These are phyloP conservation scores for Andrena dorsata DNA, from an alignment of 2,888 invertebrate genomes.

Conservation along the genomic window DNA sequence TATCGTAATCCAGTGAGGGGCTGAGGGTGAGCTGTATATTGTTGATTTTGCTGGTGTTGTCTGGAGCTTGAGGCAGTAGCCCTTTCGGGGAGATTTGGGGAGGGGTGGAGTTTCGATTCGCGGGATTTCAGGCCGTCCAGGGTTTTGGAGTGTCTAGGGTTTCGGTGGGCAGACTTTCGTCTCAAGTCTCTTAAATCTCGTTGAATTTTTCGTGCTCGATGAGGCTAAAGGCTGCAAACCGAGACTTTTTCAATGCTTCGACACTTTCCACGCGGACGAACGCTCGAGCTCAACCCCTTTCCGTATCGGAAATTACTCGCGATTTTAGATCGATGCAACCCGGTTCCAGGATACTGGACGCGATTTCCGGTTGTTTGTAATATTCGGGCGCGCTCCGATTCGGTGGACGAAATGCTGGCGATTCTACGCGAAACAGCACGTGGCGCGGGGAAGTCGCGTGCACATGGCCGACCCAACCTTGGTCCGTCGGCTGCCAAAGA, in stretches of 20 bases:
- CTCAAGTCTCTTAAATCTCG: not conserved
- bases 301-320: not conserved
- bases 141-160: not conserved
- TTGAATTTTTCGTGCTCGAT: not conserved
- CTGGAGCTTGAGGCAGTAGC: not conserved
- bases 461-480: constrained; percentile 75
- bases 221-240: not conserved
- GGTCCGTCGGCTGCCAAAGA: constrained; percentile 77
- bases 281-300: not conserved
- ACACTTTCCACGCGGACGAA: too few species aligned
- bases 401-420: constrained; percentile 1
- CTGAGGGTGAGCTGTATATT: not conserved
- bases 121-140: not conserved
- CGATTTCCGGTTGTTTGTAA: not conserved
- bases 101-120: not conserved
- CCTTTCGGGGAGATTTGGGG: not conserved
- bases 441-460: constrained; percentile 70
- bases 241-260: too few species aligned
- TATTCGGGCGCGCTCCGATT: not conserved
- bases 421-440: constrained; percentile 61
- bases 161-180: not conserved
- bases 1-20: constrained; percentile 3
- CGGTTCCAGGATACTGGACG: too few species aligned
- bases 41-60: not conserved
- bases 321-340: not conserved